A percentile compares a stretch with the other conserved stretches of the same genome.
phyloP scores from a whole-genome alignment of 2,113 vertebrate genomes.

The Condylura cristata region DNA sequence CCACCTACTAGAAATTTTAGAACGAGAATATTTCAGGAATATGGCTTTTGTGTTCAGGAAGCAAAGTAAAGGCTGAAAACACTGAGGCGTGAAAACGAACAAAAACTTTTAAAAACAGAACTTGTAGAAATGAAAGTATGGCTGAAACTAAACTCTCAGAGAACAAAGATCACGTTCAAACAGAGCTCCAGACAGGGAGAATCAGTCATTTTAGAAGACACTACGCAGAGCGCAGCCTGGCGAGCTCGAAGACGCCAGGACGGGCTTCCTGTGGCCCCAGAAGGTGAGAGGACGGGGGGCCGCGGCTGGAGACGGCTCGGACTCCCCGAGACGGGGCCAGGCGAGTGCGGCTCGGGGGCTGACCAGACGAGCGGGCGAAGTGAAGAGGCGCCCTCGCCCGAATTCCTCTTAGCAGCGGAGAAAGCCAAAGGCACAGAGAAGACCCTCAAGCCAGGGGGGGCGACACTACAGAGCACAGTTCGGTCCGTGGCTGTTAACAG shows the following conservation, averaged over 20 bases:
- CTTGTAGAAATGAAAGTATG: slow-evolving; percentile 33
- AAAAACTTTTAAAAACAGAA: background rate
- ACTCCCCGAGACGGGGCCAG: no score
- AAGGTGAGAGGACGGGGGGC: no score
- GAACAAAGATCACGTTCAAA: background rate
- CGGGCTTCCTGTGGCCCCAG: no score
- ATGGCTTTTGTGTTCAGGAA: slow-evolving; percentile 3
- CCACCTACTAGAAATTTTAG: background rate
- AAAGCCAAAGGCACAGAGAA: background rate
- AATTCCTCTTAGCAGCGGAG: background rate
- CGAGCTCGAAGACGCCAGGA: no score
- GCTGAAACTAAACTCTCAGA: background rate
- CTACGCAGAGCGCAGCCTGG: background rate
- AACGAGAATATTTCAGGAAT: background rate
- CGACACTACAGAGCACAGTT: background rate
- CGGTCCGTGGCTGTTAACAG: background rate
- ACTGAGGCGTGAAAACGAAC: background rate
- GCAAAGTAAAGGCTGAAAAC: background rate
- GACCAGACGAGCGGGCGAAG: background rate
- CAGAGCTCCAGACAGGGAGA: background rate
- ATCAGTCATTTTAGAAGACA: background rate
- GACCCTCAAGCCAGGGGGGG: background rate
- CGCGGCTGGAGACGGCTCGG: no score
- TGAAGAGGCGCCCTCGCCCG: background rate
- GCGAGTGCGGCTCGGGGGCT: background rate